Evolutionary conservation across 2,888 invertebrate genomes (phyloP).

Genomic region (Microctonus hyperodae): DNA sequence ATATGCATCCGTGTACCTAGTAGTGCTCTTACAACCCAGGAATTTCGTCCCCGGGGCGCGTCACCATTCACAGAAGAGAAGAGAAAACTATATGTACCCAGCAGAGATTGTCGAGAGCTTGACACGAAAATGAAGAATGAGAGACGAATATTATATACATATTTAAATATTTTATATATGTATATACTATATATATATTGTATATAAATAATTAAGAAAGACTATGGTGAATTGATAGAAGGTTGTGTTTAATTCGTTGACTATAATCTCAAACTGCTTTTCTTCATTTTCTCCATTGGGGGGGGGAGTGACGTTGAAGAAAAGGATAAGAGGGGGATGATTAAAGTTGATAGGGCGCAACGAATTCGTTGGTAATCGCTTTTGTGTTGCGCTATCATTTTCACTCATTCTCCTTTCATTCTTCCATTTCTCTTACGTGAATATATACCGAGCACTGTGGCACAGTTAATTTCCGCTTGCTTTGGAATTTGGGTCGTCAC

Average conservation of each 20-base stretch:
- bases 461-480: constrained; percentile 42
- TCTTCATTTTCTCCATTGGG: too few relatives aligned
- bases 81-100: too few relatives aligned
- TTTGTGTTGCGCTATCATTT: constrained; percentile 26
- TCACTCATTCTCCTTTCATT: constrained; percentile 16
- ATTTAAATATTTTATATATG: background rate
- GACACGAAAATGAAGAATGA: background rate
- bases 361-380: constrained; percentile 37
- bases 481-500: constrained; percentile 42
- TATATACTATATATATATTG: too few relatives aligned
- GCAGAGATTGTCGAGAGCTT: too few relatives aligned
- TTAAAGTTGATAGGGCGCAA: constrained; percentile 11
- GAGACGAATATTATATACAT: background rate
- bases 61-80: background rate
- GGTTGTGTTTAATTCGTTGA: background rate
- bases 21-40: constrained; percentile 43
- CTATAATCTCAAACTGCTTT: background rate
- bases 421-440: background rate
- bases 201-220: constrained; percentile 15
- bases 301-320: too few relatives aligned
- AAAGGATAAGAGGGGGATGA: background rate
- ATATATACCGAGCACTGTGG: constrained; percentile 3
- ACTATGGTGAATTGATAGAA: background rate
- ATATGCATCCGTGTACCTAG: constrained; percentile 57
- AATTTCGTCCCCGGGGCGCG: constrained; percentile 32